Evolutionary conservation across 2,797 vertebrate species (phyloP).

Genomic region (Merluccius polli): DNA sequence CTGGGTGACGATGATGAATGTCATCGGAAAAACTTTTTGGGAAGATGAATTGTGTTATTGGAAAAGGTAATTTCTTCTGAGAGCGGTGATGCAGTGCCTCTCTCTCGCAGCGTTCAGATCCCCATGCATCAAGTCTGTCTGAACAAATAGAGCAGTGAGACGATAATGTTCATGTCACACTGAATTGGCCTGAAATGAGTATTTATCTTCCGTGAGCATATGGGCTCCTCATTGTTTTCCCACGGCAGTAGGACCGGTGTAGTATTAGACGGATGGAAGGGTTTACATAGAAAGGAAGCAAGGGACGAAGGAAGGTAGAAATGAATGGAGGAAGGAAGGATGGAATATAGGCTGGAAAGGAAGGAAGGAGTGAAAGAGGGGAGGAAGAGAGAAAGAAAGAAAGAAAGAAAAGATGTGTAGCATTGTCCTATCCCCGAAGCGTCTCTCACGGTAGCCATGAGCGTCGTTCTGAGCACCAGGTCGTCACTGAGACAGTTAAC

Average conservation of each 20-base stretch:
- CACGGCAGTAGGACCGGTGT: not conserved
- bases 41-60: not conserved
- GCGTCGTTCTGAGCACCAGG: too few relatives aligned
- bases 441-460: too few relatives aligned
- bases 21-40: not conserved
- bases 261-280: not conserved
- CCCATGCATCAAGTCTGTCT: not conserved
- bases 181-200: not conserved
- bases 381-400: too few relatives aligned
- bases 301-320: too few relatives aligned
- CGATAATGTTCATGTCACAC: not conserved
- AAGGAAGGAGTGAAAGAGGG: too few relatives aligned
- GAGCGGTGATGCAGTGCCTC: not conserved
- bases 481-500: not conserved
- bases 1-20: not conserved
- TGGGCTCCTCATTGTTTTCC: not conserved
- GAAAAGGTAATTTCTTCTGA: not conserved
- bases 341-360: too few relatives aligned
- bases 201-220: not conserved
- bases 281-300: not conserved
- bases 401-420: too few relatives aligned
- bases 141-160: conserved; percentile 1
- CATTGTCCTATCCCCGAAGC: not conserved
- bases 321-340: too few relatives aligned
- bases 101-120: not conserved